Percentiles rank a stretch among this genome's conserved stretches.
These are phyloP conservation scores for Hartigia nigra DNA, from an alignment of 2,888 invertebrate species.

Conservation along the genomic window DNA sequence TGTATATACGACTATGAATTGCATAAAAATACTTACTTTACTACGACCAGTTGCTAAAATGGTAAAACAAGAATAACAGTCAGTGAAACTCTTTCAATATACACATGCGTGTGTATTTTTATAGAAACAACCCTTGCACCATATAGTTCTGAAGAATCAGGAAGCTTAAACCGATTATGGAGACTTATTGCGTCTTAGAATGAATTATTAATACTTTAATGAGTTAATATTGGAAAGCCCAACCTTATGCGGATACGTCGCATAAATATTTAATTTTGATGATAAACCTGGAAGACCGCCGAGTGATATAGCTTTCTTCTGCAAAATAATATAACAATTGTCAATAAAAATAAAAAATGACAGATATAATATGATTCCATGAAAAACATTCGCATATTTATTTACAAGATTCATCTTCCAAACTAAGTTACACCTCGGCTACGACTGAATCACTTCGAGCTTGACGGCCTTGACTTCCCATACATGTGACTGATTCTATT, in stretches of 20 bases:
- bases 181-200: neutral
- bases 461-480: neutral
- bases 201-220: neutral
- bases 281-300: neutral
- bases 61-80: neutral
- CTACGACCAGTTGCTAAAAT: neutral
- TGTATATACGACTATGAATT: neutral
- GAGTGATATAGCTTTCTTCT: neutral
- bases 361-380: neutral
- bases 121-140: neutral
- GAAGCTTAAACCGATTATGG: neutral
- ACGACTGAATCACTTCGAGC: neutral
- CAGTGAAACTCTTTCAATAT: neutral
- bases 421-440: neutral
- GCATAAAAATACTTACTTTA: neutral
- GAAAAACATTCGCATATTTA: neutral
- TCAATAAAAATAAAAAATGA: no score
- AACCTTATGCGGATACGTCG: neutral
- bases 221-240: neutral
- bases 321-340: neutral
- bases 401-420: neutral
- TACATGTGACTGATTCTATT: neutral
- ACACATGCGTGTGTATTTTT: neutral
- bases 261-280: neutral
- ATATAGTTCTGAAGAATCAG: neutral